These are phyloP conservation scores for Sitobion miscanthi DNA, from an alignment of 1,140 invertebrate species.

Conservation along the genomic window DNA sequence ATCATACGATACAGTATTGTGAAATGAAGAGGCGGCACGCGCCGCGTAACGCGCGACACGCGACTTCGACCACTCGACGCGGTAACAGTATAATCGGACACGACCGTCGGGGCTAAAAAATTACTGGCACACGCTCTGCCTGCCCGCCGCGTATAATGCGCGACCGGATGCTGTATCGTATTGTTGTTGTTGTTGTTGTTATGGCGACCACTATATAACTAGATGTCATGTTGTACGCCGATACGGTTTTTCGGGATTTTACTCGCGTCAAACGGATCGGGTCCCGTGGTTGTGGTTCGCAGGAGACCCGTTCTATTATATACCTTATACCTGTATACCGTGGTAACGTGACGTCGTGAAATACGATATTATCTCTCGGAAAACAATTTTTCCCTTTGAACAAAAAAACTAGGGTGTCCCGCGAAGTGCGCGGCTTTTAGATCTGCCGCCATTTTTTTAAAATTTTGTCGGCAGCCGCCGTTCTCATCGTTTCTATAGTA, in stretches of 20 bases:
- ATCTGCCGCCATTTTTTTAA: no score
- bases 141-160: neutral
- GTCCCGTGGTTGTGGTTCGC: neutral
- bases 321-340: no score
- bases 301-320: neutral
- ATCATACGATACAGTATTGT: neutral
- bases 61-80: neutral
- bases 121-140: neutral
- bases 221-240: neutral
- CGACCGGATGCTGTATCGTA: neutral
- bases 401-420: no score
- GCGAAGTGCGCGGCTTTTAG: no score
- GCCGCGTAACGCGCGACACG: slow-evolving; percentile 48
- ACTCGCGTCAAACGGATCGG: neutral
- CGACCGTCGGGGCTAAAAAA: slow-evolving; percentile 10
- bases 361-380: no score
- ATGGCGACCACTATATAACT: neutral
- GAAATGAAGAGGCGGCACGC: slow-evolving; percentile 15
- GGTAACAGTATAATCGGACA: slow-evolving; percentile 6
- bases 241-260: neutral
- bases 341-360: no score
- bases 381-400: neutral
- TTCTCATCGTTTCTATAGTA: no score
- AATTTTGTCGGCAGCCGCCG: no score
- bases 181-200: no score